Conservation (phyloP, 2,888 invertebrate genomes). For the Phania funesta region DNA sequence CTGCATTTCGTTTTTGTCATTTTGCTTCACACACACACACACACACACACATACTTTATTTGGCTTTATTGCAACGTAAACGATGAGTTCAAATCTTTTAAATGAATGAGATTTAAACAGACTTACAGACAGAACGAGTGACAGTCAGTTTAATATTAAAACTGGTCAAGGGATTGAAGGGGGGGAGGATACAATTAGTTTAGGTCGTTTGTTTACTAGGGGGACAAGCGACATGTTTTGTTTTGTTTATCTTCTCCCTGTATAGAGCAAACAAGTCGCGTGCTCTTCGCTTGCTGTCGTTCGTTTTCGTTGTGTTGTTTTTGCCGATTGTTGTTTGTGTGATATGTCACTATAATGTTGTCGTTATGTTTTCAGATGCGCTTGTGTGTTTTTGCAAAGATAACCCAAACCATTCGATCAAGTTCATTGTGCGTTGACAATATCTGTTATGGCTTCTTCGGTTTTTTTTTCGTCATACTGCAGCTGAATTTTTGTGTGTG, state of each 20-base stretch:
- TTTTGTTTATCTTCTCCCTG: slow-evolving; percentile 23
- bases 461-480: neutral
- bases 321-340: slow-evolving; percentile 7
- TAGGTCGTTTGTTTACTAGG: slow-evolving; percentile 16
- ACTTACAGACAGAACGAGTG: neutral
- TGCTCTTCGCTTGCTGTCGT: slow-evolving; percentile 44
- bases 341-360: slow-evolving; percentile 3
- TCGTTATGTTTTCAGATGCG: neutral
- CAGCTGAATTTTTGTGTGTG: neutral
- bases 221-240: neutral
- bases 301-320: neutral
- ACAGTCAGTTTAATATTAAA: neutral
- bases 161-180: neutral
- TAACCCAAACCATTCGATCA: slow-evolving; percentile 61
- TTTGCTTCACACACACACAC: neutral
- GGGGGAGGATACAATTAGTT: neutral
- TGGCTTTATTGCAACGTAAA: neutral
- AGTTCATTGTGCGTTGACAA: slow-evolving; percentile 71
- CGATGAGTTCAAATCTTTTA: slow-evolving; percentile 49
- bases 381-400: neutral
- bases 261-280: slow-evolving; percentile 42
- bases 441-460: slow-evolving; percentile 40
- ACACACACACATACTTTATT: too few relatives aligned
- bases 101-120: slow-evolving; percentile 29
- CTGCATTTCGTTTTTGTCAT: neutral